Conservation (phyloP, 2,113 vertebrate species). For the Montifringilla adamsi region DNA sequence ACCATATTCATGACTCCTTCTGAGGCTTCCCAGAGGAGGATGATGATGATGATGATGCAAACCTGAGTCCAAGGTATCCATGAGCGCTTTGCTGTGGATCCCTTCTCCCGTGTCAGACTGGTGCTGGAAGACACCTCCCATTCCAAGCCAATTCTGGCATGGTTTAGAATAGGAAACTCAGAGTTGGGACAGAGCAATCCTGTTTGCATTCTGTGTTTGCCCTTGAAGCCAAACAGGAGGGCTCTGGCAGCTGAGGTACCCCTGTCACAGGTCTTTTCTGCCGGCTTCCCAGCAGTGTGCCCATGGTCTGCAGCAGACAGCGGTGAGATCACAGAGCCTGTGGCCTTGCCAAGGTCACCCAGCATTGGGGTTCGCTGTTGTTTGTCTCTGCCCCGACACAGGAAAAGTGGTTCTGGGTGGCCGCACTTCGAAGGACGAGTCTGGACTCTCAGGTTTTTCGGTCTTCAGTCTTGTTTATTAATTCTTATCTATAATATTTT, state of each 20-base stretch:
- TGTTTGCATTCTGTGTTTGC: neutral
- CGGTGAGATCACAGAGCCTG: neutral
- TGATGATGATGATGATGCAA: neutral
- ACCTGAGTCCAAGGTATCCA: neutral
- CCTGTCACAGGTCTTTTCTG: neutral
- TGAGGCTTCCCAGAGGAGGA: neutral
- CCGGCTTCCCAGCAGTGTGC: neutral
- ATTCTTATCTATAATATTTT: too few relatives aligned
- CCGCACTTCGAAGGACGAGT: too few relatives aligned
- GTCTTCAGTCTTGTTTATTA: too few relatives aligned
- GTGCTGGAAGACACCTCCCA: neutral
- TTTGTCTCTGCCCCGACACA: too few relatives aligned
- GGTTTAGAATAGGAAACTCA: neutral
- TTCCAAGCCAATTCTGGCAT: neutral
- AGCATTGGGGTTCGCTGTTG: too few relatives aligned
- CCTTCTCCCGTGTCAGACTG: neutral
- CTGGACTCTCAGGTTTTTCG: too few relatives aligned
- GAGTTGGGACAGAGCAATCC: neutral
- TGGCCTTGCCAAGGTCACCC: neutral
- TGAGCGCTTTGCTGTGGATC: rapidly evolving
- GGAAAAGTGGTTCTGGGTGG: too few relatives aligned
- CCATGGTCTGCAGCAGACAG: rapidly evolving
- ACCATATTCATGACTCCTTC: neutral
- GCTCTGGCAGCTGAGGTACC: neutral
- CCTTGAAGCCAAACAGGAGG: neutral